Conservation (phyloP, 2,113 vertebrate species). For the Corythornis vintsioides region DNA sequence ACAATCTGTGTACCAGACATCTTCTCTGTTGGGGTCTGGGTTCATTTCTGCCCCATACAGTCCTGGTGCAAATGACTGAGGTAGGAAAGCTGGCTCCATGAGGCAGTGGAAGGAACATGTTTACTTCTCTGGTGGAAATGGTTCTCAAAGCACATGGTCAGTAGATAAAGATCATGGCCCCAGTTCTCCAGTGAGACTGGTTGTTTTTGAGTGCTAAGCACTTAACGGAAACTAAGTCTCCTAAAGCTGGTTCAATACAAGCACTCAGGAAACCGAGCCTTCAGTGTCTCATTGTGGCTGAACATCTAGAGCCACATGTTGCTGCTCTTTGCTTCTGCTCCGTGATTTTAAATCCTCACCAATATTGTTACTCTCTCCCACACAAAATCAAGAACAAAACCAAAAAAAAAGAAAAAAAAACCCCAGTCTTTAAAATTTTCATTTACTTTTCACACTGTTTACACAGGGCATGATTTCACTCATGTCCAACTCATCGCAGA, state of each 20-base stretch:
- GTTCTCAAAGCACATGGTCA: not conserved
- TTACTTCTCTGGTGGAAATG: not conserved
- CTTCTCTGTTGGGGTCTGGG: not conserved
- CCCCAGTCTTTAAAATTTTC: not conserved
- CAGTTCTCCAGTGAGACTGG: not conserved
- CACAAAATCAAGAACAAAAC: not conserved
- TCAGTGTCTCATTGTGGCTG: not conserved
- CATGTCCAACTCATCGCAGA: not conserved
- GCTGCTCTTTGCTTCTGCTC: not conserved
- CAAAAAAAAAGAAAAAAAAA: not conserved
- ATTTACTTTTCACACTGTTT: conserved; percentile 37
- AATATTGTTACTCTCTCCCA: not conserved
- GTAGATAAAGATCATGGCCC: not conserved
- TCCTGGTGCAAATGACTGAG: not conserved
- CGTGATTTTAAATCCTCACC: not conserved
- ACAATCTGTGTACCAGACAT: not conserved
- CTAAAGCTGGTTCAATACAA: not conserved
- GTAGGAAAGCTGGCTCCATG: not conserved
- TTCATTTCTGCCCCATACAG: not conserved
- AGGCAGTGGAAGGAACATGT: not conserved
- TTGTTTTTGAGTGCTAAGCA: not conserved
- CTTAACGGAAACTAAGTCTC: not conserved
- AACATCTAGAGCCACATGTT: not conserved
- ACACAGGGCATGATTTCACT: conserved; percentile 9
- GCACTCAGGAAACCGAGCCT: not conserved